These are phyloP conservation scores for Apis cerana DNA, from an alignment of 1,140 invertebrate genomes.

Conservation along the genomic window DNA sequence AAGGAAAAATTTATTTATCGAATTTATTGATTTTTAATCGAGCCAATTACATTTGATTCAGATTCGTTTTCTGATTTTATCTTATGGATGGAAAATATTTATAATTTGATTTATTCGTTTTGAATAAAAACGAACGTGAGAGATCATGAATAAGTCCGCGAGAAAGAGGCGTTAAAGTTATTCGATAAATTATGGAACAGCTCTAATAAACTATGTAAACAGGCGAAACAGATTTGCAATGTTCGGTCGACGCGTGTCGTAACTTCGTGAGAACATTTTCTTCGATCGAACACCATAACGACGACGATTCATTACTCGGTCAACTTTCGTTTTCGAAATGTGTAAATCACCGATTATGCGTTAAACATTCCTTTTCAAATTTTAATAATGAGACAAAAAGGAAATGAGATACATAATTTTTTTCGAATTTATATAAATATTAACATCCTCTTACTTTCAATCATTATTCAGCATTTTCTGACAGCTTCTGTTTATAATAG, in stretches of 20 bases:
- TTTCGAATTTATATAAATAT: not conserved
- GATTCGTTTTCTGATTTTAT: not conserved
- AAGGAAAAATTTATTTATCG: too few species aligned
- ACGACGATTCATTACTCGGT: conserved; percentile 28
- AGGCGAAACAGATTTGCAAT: conserved; percentile 27
- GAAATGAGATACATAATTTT: not conserved
- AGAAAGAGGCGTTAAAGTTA: conserved; percentile 3
- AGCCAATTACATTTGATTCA: too few species aligned
- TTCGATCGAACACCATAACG: conserved; percentile 33
- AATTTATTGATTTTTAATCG: too few species aligned
- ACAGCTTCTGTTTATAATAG: not conserved
- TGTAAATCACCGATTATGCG: conserved; percentile 57
- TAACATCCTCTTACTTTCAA: not conserved
- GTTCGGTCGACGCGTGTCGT: conserved; percentile 27
- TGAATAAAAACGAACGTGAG: conserved; percentile 16
- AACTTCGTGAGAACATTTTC: conserved; percentile 54
- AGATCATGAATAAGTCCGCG: not conserved
- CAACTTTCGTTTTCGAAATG: conserved; percentile 70
- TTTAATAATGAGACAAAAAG: conserved; percentile 1
- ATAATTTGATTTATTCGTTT: not conserved
- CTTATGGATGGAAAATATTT: not conserved
- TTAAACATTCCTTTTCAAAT: conserved; percentile 3
- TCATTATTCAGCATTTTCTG: conserved; percentile 8
- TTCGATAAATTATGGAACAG: conserved; percentile 41
- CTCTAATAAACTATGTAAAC: conserved; percentile 15